Evolutionary conservation across 2,888 invertebrate species (phyloP).

Genomic region (Callimorpha dominula): DNA sequence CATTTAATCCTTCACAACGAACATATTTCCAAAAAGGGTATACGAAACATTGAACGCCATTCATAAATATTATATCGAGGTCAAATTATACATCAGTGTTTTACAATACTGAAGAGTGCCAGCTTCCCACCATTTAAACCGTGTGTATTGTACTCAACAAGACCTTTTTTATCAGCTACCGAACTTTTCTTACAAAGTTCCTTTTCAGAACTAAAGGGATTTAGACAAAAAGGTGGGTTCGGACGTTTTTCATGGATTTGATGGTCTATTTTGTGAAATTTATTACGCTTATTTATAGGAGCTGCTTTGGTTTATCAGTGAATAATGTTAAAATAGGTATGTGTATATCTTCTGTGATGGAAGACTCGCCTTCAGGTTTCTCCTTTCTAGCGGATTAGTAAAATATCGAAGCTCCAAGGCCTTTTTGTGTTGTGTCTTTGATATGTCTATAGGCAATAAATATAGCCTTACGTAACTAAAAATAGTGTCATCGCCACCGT

Average conservation of each 20-base stretch:
- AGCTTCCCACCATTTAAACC: conserved; percentile 20
- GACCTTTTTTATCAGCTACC: conserved; percentile 45
- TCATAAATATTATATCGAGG: conserved; percentile 40
- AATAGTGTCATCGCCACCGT: neutral
- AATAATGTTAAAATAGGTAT: neutral
- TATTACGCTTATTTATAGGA: no score
- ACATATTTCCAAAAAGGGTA: conserved; percentile 9
- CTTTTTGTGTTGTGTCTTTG: no score
- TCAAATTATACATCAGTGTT: conserved; percentile 28
- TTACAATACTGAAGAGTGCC: conserved; percentile 19
- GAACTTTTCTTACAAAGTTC: conserved; percentile 45
- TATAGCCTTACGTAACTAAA: neutral
- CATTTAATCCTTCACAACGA: conserved; percentile 9
- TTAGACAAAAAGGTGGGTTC: conserved; percentile 15
- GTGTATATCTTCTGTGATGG: neutral
- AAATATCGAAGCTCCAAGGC: neutral
- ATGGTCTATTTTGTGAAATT: neutral
- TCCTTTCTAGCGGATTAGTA: no score
- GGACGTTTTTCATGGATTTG: neutral
- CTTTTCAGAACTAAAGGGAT: conserved; percentile 25
- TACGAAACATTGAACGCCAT: conserved; percentile 22
- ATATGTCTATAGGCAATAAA: no score
- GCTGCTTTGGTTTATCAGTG: neutral
- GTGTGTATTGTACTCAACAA: conserved; percentile 41
- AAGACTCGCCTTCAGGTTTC: no score